Evolutionary conservation across 23 tunicate genomes (phyloP), one percentile per base, ranked within the genome.

Genomic region (Ascidia mentula): DNA sequence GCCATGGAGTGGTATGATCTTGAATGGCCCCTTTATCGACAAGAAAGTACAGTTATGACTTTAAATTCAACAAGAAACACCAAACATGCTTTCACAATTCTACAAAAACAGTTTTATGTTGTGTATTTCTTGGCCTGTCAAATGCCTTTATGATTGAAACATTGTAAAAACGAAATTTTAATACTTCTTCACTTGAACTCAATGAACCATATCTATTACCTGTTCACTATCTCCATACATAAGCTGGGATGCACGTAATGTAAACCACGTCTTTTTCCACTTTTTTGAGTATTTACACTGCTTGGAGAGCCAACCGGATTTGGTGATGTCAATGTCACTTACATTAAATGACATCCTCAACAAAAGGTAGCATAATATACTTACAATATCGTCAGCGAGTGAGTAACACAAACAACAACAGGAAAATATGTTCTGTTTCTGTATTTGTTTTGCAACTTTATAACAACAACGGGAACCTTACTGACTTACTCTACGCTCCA

Each of bases 181-280:
- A n/a, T n/a, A n/a, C n/a, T n/a, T n/a, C n/a, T n/a, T n/a, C n/a
- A n/a, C n/a, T n/a, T n/a, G n/a, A n/a, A n/a, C n/a, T n/a, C n/a
- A n/a, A n/a, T n/a, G n/a, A n/a, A n/a, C n/a, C n/a, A n/a, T n/a
- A 31, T 75, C 22, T 32, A 46, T 40, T 40, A 85, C 89, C 38
- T 79, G 39, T 85, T 85, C 84, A 45, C 78, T 5, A 80, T 85
- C 80, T 34, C 79, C 84, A 79, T 85, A 85, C 17, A 61, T 69
- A 1, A 85, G 42, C 9, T 85, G 69, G n/a, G 83, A 85, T 32
- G 83, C 39, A 20, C 69, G 60, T 45, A 85, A 40, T 38, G 59
- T 69, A 70, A 85, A 79, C 83, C 83, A 85, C 5, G 77, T 71
- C 36, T 36, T 85, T 45, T 85, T 85, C 89, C 89, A 85, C 46